These are phyloP conservation scores for Acanthurus tractus DNA, from an alignment of 2,797 vertebrate species.

Conservation along the genomic window DNA sequence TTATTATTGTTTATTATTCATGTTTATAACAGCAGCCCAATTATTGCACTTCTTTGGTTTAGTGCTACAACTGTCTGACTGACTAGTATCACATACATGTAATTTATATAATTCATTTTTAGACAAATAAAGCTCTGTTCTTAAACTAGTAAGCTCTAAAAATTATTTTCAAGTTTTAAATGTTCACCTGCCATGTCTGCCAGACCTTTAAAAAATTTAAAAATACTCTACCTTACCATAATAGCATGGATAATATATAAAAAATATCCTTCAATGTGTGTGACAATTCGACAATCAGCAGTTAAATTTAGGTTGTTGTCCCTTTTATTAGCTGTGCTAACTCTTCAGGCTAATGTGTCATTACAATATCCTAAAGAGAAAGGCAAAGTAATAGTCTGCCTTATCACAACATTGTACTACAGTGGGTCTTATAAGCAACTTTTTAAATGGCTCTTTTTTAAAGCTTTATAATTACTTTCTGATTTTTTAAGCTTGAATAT, in stretches of 20 bases:
- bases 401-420: not conserved
- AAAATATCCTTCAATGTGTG: not conserved
- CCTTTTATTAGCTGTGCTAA: not conserved
- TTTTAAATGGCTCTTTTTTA: no score
- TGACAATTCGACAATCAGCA: not conserved
- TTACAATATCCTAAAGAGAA: not conserved
- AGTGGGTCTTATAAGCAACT: not conserved
- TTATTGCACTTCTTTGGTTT: not conserved
- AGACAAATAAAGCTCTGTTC: not conserved
- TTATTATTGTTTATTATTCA: not conserved
- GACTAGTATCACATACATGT: not conserved
- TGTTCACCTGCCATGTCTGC: not conserved
- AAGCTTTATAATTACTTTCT: not conserved
- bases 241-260: no score
- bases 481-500: not conserved
- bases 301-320: not conserved
- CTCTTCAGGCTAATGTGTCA: not conserved
- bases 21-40: not conserved
- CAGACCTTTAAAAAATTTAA: not conserved
- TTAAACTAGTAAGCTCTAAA: not conserved
- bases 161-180: not conserved
- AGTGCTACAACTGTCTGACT: not conserved
- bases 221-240: not conserved
- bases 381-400: not conserved
- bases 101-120: not conserved